A percentile compares a stretch with the other conserved stretches of the same genome.
phyloP scores from a whole-genome alignment of 2,113 vertebrate species.

The Erinaceus europaeus region DNA sequence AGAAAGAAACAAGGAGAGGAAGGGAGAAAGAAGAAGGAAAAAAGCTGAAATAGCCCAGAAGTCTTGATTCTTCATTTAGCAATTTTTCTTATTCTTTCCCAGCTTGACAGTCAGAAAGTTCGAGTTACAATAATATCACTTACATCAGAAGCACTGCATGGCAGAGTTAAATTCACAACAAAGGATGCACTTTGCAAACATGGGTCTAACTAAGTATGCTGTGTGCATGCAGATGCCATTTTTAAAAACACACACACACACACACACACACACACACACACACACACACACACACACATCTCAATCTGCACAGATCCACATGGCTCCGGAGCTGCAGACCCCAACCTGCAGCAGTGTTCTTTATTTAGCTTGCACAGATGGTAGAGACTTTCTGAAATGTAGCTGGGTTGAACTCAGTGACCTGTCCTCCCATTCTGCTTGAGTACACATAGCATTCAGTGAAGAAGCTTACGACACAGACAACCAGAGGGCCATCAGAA shows the following conservation, averaged over 20 bases:
- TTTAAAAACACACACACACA: too few species aligned
- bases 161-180: background rate
- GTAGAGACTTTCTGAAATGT: background rate
- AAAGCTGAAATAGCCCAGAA: background rate
- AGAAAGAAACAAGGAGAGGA: too few species aligned
- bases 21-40: background rate
- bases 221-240: background rate
- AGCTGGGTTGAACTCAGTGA: conserved; percentile 22
- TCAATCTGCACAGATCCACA: background rate
- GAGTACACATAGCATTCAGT: background rate
- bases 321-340: background rate
- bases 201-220: background rate
- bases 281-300: too few species aligned
- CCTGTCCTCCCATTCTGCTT: background rate
- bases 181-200: background rate
- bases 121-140: background rate
- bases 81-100: background rate
- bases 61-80: background rate
- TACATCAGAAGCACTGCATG: background rate
- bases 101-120: background rate
- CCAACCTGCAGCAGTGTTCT: background rate
- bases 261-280: too few species aligned
- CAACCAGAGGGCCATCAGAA: conserved; percentile 17
- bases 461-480: conserved; percentile 27
- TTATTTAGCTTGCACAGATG: conserved; percentile 20